A percentile compares a stretch with the other conserved stretches of the same genome.
phyloP scores from a whole-genome alignment of 2,888 invertebrate genomes.

The Dysmachus trigonus region DNA sequence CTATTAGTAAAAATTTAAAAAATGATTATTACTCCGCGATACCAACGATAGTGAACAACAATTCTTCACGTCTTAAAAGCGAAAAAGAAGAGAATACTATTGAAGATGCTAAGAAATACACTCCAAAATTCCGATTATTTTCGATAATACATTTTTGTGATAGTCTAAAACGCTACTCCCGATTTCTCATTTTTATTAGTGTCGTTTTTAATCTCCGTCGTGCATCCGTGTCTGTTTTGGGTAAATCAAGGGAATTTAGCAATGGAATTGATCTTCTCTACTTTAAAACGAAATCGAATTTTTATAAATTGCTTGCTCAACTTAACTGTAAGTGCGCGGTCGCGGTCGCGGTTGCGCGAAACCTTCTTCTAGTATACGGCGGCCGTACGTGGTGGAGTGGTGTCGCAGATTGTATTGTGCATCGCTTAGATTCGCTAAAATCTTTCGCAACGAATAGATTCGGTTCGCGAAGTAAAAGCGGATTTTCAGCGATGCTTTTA shows the following conservation, averaged over 20 bases:
- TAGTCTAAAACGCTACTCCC: constrained; percentile 38
- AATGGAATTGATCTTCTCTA: constrained; percentile 47
- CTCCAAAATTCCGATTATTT: constrained; percentile 27
- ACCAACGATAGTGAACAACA: not conserved
- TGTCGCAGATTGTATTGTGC: not conserved
- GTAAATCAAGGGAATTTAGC: constrained; percentile 45
- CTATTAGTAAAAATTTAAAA: not conserved
- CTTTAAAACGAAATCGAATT: constrained; percentile 18
- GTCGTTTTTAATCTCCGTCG: not conserved
- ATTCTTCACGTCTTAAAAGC: not conserved
- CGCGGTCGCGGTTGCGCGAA: not conserved
- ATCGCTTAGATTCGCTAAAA: not conserved
- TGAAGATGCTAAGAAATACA: not conserved
- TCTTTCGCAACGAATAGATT: not conserved
- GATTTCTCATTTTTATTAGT: constrained; percentile 34
- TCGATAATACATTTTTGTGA: constrained; percentile 46
- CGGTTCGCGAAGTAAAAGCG: not conserved
- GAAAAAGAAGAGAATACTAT: not conserved
- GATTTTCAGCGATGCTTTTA: constrained; percentile 48
- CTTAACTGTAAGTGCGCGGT: constrained; percentile 21
- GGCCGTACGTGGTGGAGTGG: not conserved
- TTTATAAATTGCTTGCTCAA: constrained; percentile 40
- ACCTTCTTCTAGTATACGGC: not conserved
- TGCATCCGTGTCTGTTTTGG: not conserved
- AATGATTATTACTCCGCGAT: not conserved